These are phyloP conservation scores for Wasmannia auropunctata DNA, from an alignment of 1,140 invertebrate genomes.

Conservation along the genomic window DNA sequence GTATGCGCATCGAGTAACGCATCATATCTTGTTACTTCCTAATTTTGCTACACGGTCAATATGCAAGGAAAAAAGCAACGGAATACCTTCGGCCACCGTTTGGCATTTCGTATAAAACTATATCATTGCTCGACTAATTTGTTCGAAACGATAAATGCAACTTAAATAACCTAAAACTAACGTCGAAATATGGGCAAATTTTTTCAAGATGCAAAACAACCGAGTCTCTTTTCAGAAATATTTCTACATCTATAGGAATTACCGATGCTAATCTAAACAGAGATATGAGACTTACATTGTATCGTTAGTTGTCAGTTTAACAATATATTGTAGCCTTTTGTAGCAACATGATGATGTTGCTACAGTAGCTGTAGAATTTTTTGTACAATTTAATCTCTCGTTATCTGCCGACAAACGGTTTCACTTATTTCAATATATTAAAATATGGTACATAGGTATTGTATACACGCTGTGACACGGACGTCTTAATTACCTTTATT, in stretches of 20 bases:
- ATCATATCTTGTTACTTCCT: background rate
- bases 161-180: background rate
- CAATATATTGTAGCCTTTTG: constrained; percentile 52
- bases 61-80: background rate
- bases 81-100: background rate
- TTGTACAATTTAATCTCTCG: constrained; percentile 65
- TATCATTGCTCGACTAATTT: constrained; percentile 4
- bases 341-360: constrained; percentile 21
- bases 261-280: constrained; percentile 27
- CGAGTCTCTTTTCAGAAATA: background rate
- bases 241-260: constrained; percentile 22
- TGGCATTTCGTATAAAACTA: constrained; percentile 1
- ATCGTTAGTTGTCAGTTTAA: constrained; percentile 36
- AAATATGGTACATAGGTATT: constrained; percentile 74
- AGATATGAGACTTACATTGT: constrained; percentile 24
- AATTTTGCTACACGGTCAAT: constrained; percentile 29
- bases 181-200: background rate
- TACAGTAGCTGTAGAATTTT: constrained; percentile 22
- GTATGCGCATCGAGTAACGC: constrained; percentile 2
- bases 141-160: constrained; percentile 30
- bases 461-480: constrained; percentile 38
- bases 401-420: constrained; percentile 66
- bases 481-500: constrained; percentile 29
- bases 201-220: background rate
- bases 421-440: constrained; percentile 64